A percentile compares a stretch with the other conserved stretches of the same genome.
Evolutionary conservation across 2,888 invertebrate species (phyloP).

Genomic region (Orthonychiurus folsomi): DNA sequence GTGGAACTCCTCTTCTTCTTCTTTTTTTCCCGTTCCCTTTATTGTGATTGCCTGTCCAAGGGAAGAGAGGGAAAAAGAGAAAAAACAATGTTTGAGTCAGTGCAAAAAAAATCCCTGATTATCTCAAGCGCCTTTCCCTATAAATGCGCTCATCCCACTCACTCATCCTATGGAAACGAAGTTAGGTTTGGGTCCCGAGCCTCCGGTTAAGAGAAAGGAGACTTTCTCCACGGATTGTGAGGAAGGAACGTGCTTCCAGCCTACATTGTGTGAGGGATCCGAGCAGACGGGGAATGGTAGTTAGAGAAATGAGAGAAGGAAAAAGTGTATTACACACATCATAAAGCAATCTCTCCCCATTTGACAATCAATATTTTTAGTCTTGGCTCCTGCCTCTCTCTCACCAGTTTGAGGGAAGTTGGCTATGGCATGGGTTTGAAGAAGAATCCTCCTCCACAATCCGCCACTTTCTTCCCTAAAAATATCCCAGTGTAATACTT

Average conservation of each 20-base stretch:
- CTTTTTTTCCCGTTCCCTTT: too few species aligned
- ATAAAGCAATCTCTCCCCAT: constrained; percentile 35
- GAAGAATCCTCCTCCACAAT: too few species aligned
- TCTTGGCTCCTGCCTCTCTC: background rate
- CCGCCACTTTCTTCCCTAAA: too few species aligned
- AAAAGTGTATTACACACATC: constrained; percentile 35
- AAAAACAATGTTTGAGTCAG: constrained; percentile 18
- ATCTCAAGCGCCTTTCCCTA: constrained; percentile 10
- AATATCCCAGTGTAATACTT: too few species aligned
- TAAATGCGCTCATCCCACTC: background rate
- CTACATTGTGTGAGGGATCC: background rate
- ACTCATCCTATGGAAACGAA: background rate
- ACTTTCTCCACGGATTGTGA: too few species aligned
- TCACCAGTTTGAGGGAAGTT: too few species aligned
- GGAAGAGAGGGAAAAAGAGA: background rate
- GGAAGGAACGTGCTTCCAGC: background rate
- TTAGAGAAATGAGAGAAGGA: constrained; percentile 20
- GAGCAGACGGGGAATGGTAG: constrained; percentile 14
- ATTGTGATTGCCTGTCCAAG: constrained; percentile 19
- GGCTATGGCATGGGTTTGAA: too few species aligned
- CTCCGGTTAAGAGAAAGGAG: too few species aligned
- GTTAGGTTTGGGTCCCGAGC: background rate
- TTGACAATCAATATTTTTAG: constrained; percentile 31
- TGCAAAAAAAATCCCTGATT: constrained; percentile 17
- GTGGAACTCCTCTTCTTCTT: background rate